Evolutionary conservation across 2,797 vertebrate genomes (phyloP).

Genomic region (Prionace glauca): DNA sequence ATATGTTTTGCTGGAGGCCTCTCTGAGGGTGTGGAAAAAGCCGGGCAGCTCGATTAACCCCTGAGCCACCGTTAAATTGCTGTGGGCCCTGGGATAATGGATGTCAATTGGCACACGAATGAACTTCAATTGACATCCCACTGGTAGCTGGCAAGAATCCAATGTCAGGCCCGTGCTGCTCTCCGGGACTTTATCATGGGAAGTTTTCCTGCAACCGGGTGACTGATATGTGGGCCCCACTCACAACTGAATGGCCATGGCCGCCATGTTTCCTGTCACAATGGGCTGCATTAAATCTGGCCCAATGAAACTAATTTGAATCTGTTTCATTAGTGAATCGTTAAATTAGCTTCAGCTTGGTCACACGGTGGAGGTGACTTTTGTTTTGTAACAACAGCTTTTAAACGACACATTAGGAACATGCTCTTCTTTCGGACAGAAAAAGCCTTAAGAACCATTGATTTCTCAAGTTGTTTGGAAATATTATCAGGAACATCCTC

Average conservation of each 20-base stretch:
- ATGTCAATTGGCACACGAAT: not conserved
- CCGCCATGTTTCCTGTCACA: not conserved
- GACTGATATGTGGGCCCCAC: not conserved
- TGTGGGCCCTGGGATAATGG: not conserved
- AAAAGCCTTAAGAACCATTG: not conserved
- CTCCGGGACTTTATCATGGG: not conserved
- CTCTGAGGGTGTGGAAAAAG: no score
- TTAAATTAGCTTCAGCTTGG: not conserved
- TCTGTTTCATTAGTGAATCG: not conserved
- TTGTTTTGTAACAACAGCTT: not conserved
- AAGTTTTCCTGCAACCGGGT: no score
- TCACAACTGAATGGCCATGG: not conserved
- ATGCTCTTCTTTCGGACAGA: not conserved
- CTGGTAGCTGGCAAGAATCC: not conserved
- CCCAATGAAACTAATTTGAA: not conserved
- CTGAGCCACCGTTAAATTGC: not conserved
- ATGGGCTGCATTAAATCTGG: no score
- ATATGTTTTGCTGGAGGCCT: no score
- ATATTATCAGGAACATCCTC: not conserved
- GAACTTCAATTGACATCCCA: not conserved
- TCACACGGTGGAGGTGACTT: not conserved
- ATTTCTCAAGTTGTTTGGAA: not conserved
- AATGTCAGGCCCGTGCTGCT: not conserved
- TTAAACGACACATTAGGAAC: not conserved
- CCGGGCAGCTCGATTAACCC: not conserved